A percentile compares a stretch with the other conserved stretches of the same genome.
Evolutionary conservation across 2,888 invertebrate species (phyloP).

Genomic region (Parapristionchus giblindavisi): DNA sequence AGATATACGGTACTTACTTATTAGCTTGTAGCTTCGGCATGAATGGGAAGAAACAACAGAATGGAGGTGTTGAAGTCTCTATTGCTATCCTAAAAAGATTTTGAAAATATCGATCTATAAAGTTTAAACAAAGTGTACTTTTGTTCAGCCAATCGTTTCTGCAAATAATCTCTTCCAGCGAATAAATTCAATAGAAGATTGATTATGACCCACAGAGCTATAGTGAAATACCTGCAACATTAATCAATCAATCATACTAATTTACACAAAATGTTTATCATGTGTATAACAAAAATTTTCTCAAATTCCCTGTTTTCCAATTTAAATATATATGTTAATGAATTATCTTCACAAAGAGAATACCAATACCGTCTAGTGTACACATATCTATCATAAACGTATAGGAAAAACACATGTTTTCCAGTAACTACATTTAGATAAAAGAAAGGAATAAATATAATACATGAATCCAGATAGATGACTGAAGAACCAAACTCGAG

Average conservation of each 20-base stretch:
- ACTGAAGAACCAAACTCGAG: slow-evolving; percentile 65
- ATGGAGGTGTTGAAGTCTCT: slow-evolving; percentile 60
- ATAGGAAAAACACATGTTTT: too few species aligned
- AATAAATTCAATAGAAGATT: slow-evolving; percentile 65
- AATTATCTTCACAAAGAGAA: not conserved
- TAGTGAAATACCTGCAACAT: slow-evolving; percentile 60
- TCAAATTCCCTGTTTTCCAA: not conserved
- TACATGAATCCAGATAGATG: slow-evolving; percentile 64
- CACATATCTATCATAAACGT: not conserved
- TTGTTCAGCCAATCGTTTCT: not conserved
- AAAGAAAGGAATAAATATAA: slow-evolving; percentile 41
- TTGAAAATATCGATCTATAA: not conserved
- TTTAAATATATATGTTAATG: not conserved
- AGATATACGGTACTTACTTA: slow-evolving; percentile 47
- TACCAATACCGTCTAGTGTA: not conserved
- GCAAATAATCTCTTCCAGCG: slow-evolving; percentile 48
- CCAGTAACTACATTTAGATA: not conserved
- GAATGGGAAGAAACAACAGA: slow-evolving; percentile 67
- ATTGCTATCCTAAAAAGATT: slow-evolving; percentile 1
- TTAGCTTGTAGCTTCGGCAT: slow-evolving; percentile 63
- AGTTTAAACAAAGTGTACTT: not conserved
- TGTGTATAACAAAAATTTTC: not conserved
- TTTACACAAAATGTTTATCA: not conserved
- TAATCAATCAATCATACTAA: not conserved
- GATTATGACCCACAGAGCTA: slow-evolving; percentile 65